phyloP scores from a whole-genome alignment of 2,113 vertebrate species.

The Anthoscopus minutus region DNA sequence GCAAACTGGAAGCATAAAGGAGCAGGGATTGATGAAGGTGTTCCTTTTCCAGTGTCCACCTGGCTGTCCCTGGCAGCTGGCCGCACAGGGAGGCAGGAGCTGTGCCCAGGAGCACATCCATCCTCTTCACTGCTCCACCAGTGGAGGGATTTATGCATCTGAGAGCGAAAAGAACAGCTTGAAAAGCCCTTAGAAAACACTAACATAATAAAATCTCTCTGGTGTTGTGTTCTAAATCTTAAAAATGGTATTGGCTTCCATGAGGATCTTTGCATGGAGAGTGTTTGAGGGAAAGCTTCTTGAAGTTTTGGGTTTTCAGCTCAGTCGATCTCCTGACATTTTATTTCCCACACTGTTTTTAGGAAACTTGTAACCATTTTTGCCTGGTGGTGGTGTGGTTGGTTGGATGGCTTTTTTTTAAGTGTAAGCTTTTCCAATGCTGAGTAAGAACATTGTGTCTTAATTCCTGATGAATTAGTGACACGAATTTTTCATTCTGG shows the following conservation, averaged over 20 bases:
- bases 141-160: fast-evolving
- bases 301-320: neutral
- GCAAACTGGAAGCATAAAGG: neutral
- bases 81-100: neutral
- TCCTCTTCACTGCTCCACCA: neutral
- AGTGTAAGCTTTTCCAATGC: neutral
- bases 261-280: neutral
- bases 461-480: neutral
- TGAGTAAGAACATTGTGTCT: neutral
- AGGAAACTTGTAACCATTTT: neutral
- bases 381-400: fast-evolving
- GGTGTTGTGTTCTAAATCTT: neutral
- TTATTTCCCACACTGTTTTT: neutral
- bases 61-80: neutral
- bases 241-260: neutral
- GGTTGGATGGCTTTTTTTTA: fast-evolving
- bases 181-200: neutral
- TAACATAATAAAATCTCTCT: neutral
- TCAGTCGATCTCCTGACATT: neutral
- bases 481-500: neutral
- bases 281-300: neutral
- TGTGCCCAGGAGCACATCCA: fast-evolving
- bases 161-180: neutral
- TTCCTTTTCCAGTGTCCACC: neutral
- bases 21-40: neutral